These are phyloP conservation scores for Anabacerthia variegaticeps DNA, from an alignment of 2,797 vertebrate species.

Conservation along the genomic window DNA sequence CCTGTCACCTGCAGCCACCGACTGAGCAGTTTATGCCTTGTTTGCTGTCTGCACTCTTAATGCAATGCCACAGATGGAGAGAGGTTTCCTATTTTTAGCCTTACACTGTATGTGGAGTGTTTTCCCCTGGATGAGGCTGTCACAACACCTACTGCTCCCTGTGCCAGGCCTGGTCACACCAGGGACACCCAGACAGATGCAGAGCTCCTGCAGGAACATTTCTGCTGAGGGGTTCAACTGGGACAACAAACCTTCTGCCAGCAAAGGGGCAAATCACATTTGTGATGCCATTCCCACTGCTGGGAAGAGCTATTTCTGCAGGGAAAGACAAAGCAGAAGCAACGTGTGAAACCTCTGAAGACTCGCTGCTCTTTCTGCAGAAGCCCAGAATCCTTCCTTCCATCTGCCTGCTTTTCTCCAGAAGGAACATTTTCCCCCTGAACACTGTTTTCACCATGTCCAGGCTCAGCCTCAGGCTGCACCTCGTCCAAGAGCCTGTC, in stretches of 20 bases:
- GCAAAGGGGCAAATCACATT: neutral
- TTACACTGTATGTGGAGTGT: neutral
- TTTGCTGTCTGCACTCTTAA: neutral
- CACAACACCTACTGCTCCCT: neutral
- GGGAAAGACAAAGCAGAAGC: neutral
- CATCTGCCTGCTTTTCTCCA: neutral
- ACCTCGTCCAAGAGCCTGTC: neutral
- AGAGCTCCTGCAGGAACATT: neutral
- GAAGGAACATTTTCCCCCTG: neutral
- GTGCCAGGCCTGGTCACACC: neutral
- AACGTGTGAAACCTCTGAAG: neutral
- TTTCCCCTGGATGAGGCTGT: neutral
- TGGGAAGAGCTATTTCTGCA: neutral
- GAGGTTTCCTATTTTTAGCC: constrained; percentile 3
- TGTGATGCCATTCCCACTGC: neutral
- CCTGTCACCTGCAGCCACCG: neutral
- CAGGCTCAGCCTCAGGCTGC: neutral
- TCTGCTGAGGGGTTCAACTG: accelerated
- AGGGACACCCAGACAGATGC: accelerated
- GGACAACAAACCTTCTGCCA: neutral
- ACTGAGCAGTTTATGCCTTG: neutral
- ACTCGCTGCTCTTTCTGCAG: neutral
- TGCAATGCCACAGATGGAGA: neutral
- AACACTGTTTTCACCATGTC: accelerated
- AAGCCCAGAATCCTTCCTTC: neutral